Evolutionary conservation across 2,113 vertebrate species (phyloP).

Genomic region (Picathartes gymnocephalus): DNA sequence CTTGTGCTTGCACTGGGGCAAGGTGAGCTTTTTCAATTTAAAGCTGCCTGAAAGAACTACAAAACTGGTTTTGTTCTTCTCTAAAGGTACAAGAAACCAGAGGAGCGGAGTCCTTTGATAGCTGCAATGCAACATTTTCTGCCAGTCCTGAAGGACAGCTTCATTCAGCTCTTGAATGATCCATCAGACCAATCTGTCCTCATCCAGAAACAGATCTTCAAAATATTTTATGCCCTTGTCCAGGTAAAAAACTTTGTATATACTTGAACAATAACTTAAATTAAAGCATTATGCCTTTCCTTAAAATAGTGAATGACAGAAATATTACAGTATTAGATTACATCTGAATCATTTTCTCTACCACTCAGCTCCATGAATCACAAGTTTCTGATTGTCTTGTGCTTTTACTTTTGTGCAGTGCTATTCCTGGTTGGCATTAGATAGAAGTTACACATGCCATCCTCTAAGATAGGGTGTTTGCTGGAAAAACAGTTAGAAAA

Average conservation of each 20-base stretch:
- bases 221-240: constrained; percentile 98
- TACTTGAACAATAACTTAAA: neutral
- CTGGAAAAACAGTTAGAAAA: neutral
- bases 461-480: neutral
- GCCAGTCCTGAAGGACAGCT: constrained; percentile 94
- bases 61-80: constrained; percentile 47
- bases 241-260: constrained; percentile 75
- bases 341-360: neutral
- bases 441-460: neutral
- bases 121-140: constrained; percentile 98
- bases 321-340: neutral
- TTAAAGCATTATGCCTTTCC: neutral
- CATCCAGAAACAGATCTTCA: constrained; percentile 98
- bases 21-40: neutral
- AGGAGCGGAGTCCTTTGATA: constrained; percentile 91
- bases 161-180: constrained; percentile 91
- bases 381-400: neutral
- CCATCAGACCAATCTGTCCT: constrained; percentile 94
- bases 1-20: neutral
- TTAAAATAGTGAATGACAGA: neutral
- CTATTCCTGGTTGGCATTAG: neutral
- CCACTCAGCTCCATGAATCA: neutral
- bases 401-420: neutral
- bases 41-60: neutral
- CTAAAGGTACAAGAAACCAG: constrained; percentile 95